Percentiles rank a stretch among this genome's conserved stretches.
These are phyloP conservation scores for Andricus quercusramuli DNA, from an alignment of 2,888 invertebrate species.

Conservation along the genomic window DNA sequence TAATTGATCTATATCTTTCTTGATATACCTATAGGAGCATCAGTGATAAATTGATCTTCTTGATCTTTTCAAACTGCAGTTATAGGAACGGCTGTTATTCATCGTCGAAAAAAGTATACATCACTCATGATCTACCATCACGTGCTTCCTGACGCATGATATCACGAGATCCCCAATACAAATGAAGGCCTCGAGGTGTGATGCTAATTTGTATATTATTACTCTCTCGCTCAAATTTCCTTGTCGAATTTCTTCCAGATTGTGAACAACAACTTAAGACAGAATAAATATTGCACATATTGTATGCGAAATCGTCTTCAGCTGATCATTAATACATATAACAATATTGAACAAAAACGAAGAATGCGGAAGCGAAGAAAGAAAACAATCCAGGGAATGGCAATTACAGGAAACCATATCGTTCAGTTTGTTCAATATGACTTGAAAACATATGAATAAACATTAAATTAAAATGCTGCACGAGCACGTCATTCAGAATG, in stretches of 20 bases:
- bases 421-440: too few species aligned
- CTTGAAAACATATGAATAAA: too few species aligned
- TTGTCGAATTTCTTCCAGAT: background rate
- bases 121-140: constrained; percentile 23
- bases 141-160: constrained; percentile 34
- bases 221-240: background rate
- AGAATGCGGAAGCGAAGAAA: too few species aligned
- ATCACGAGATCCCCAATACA: constrained; percentile 18
- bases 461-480: too few species aligned
- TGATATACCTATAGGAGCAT: background rate
- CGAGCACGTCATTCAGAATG: too few species aligned
- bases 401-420: too few species aligned
- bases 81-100: constrained; percentile 1
- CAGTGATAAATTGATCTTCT: constrained; percentile 13
- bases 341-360: too few species aligned
- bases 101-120: constrained; percentile 4
- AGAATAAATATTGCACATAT: background rate
- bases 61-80: constrained; percentile 14
- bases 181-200: background rate
- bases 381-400: too few species aligned
- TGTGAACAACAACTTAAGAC: background rate
- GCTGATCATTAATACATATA: too few species aligned
- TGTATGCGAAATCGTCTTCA: too few species aligned
- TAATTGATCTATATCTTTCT: background rate
- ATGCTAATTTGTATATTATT: background rate